phyloP scores from a whole-genome alignment of 1,140 invertebrate species.

The Lycorma delicatula region DNA sequence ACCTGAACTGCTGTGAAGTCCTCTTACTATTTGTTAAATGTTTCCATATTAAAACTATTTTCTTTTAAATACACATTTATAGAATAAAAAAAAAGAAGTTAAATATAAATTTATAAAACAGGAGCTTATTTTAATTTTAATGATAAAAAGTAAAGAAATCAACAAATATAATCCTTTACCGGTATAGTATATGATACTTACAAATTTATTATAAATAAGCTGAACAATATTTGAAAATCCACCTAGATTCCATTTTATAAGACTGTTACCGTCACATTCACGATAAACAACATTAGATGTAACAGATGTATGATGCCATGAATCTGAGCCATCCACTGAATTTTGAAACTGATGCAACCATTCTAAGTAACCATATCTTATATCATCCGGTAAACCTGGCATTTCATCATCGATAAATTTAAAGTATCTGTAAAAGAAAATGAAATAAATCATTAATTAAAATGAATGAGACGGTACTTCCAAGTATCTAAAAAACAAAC shows the following conservation, averaged over 20 bases:
- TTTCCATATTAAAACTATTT: conserved; percentile 16
- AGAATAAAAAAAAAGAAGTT: background rate
- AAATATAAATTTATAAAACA: conserved; percentile 2
- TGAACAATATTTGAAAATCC: conserved; percentile 49
- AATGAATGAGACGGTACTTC: no score
- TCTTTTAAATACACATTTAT: conserved; percentile 2
- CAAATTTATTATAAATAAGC: conserved; percentile 45
- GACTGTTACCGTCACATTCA: conserved; percentile 47
- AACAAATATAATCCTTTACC: background rate
- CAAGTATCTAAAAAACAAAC: no score
- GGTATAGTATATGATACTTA: background rate
- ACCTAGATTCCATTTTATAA: conserved; percentile 50
- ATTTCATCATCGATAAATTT: no score
- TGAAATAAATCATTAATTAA: no score
- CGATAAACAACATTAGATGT: conserved; percentile 44
- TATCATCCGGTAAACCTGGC: background rate
- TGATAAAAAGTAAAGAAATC: background rate
- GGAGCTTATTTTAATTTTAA: background rate
- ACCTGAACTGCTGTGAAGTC: no score
- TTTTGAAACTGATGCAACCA: conserved; percentile 36
- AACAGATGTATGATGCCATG: conserved; percentile 50
- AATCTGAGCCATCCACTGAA: conserved; percentile 45
- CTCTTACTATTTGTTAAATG: no score
- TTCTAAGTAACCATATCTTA: conserved; percentile 22
- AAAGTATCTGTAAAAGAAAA: no score